Percentiles rank a stretch among this genome's conserved stretches.
phyloP scores from a whole-genome alignment of 2,797 vertebrate genomes.

The Helicolenus hilgendorfi region DNA sequence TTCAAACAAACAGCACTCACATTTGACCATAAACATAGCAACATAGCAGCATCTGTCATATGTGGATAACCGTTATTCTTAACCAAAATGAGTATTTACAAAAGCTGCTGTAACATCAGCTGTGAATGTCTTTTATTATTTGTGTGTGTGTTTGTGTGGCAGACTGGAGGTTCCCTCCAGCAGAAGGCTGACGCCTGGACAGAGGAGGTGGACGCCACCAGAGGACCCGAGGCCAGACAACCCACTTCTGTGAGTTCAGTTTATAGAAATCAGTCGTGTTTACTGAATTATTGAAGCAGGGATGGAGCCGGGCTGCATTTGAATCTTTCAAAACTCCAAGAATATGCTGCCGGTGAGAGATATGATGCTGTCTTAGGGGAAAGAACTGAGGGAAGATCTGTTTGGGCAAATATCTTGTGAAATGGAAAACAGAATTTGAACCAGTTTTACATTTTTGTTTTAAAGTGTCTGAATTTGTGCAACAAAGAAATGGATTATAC shows the following conservation, averaged over 20 bases:
- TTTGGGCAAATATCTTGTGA: not conserved
- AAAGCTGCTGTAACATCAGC: not conserved
- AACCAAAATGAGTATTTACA: constrained; percentile 3
- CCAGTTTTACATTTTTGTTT: not conserved
- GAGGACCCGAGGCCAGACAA: constrained; percentile 38
- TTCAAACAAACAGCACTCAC: not conserved
- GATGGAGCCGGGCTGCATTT: not conserved
- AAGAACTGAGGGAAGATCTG: not conserved
- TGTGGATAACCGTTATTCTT: not conserved
- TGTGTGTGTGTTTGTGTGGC: constrained; percentile 1
- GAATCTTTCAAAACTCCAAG: not conserved
- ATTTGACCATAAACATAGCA: not conserved
- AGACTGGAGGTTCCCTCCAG: constrained; percentile 81
- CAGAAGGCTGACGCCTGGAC: constrained; percentile 79
- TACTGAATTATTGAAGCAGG: constrained; percentile 7
- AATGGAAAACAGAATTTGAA: not conserved
- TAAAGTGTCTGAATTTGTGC: not conserved
- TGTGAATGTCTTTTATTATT: not conserved
- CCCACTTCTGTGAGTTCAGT: constrained; percentile 64
- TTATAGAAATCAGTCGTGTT: not conserved
- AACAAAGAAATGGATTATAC: not conserved
- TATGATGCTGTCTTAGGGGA: not conserved
- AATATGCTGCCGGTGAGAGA: not conserved
- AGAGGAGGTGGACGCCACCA: constrained; percentile 79
- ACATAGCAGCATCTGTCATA: no score